Evolutionary conservation across 2,797 vertebrate species (phyloP), one percentile per base, ranked within the genome.

Genomic region (Tauraco hartlaubi): DNA sequence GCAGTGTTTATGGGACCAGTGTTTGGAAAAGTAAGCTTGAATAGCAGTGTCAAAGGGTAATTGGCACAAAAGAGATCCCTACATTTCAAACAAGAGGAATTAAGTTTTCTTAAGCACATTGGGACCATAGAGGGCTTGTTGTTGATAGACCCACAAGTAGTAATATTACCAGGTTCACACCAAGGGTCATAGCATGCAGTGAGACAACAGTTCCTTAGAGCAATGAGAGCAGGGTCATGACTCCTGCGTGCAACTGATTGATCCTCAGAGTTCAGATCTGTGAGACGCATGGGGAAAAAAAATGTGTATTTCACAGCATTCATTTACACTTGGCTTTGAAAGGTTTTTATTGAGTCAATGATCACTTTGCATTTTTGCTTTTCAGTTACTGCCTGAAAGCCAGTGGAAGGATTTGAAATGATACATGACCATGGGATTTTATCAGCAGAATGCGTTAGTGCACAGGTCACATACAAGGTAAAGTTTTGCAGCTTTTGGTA

Each of bases 161-260:
- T 90, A 96, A 96, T 69, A 92, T 90, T 92, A 93, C 51, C 71
- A 94, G 69, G 92, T 97, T 96, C 91, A 97, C 88, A 92, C 68
- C 35, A 69, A 82, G 51, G 95, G 94, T 97, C 95, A 90, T 26
- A 86, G 72, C 86, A 61, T 73, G 55, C 72, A 92, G 91, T 85
- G 88, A 95, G 88, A 96, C 87, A 90, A 79, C 91, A 86, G 79
- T 90, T 96, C 92, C 90, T 83, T 84, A 90, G 88, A 94, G 94
- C 83, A 94, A 63, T 77, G 69, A 85, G 79, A 92, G 72, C 39
- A 75, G 68, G 91, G 93, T 92, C 96, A 73, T 21, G 83, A 69
- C 90, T 95, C 90, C 86, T 91, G 43, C 33, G 46, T 64, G 89
- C 46, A 85, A 76, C 84, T 92, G 93, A 94, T 84, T 90, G 95